A percentile compares a stretch with the other conserved stretches of the same genome.
Evolutionary conservation across 2,888 invertebrate genomes (phyloP).

Genomic region (Ceramica pisi): DNA sequence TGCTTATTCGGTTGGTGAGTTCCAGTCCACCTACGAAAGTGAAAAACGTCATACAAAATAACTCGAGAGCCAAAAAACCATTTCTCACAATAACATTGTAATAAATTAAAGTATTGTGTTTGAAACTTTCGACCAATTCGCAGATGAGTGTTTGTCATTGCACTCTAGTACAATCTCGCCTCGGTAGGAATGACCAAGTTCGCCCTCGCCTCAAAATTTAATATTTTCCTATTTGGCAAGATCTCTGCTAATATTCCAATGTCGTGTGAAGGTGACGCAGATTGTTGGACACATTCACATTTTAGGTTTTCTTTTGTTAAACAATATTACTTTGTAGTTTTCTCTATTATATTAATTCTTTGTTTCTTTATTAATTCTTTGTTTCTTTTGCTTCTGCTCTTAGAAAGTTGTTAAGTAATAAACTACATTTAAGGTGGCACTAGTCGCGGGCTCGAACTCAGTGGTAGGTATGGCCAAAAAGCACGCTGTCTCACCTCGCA

Average conservation of each 20-base stretch:
- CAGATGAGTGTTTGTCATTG: background rate
- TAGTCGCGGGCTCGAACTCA: too few relatives aligned
- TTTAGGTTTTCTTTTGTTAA: background rate
- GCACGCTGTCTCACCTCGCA: too few relatives aligned
- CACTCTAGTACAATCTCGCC: background rate
- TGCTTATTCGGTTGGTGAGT: background rate
- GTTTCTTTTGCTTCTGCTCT: too few relatives aligned
- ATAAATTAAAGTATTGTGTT: background rate
- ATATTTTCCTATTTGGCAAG: constrained; percentile 5
- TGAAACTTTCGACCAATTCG: background rate
- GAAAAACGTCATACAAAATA: background rate
- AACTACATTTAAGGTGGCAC: too few relatives aligned
- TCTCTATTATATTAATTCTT: background rate
- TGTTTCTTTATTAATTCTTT: too few relatives aligned
- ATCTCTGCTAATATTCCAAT: background rate
- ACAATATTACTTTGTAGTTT: background rate
- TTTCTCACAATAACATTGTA: background rate
- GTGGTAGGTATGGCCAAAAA: too few relatives aligned
- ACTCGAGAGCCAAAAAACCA: background rate
- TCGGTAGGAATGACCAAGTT: background rate
- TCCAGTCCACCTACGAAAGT: background rate
- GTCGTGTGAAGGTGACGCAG: constrained; percentile 1
- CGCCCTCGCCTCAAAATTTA: background rate
- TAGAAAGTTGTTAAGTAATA: too few relatives aligned
- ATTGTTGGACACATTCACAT: background rate